Conservation (phyloP, 2,113 vertebrate genomes). For the Nipponia nippon region DNA sequence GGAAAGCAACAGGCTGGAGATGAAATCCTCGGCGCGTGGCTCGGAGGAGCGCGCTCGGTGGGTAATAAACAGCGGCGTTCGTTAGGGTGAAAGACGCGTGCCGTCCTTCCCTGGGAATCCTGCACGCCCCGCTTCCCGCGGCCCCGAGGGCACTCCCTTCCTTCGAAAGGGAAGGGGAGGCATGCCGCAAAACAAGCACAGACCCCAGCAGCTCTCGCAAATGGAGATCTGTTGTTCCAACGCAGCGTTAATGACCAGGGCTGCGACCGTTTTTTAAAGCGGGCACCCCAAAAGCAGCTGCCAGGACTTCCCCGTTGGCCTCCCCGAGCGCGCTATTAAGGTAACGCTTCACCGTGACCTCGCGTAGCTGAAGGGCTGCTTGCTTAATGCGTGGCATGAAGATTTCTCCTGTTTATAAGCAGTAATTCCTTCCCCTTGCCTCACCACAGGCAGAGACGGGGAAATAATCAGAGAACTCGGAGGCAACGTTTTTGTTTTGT, state of each 20-base stretch:
- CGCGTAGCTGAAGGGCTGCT: conserved; percentile 39
- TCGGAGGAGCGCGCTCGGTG: not conserved
- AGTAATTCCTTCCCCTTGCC: conserved; percentile 31
- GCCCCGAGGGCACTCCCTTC: accelerated
- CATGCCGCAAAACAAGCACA: not conserved
- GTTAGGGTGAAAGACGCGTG: conserved; percentile 31
- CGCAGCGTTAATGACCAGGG: conserved; percentile 35
- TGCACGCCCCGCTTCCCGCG: accelerated
- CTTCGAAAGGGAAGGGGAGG: not conserved
- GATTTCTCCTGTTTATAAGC: conserved; percentile 1
- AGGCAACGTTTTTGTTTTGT: not conserved
- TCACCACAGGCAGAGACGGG: not conserved
- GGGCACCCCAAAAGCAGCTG: conserved; percentile 58
- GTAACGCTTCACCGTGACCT: conserved; percentile 47
- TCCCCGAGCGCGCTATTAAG: conserved; percentile 53
- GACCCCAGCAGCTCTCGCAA: not conserved
- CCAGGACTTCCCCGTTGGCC: conserved; percentile 24
- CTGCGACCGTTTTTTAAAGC: conserved; percentile 25
- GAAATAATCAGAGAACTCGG: not conserved
- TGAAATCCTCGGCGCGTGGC: not conserved
- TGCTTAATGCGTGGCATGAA: not conserved
- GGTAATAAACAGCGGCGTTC: conserved; percentile 24
- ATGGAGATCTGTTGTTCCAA: conserved; percentile 44
- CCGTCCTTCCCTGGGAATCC: conserved; percentile 5
- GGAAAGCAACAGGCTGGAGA: conserved; percentile 38